phyloP scores from a whole-genome alignment of 2,113 vertebrate species.

The Triplophysa dalaica region DNA sequence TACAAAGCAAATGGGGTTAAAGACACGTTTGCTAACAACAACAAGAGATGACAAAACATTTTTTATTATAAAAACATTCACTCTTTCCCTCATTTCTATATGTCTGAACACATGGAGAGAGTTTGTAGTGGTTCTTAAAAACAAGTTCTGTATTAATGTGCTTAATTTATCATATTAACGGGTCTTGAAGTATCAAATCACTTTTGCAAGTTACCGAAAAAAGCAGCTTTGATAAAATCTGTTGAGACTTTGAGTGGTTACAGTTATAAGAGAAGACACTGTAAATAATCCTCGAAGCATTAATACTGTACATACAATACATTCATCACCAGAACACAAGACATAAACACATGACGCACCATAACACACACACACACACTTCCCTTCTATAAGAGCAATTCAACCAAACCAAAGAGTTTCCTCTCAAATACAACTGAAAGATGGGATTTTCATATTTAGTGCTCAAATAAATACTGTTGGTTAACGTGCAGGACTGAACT shows the following conservation, averaged over 20 bases:
- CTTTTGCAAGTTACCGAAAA: too few species aligned
- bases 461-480: too few species aligned
- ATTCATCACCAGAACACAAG: neutral
- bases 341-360: neutral
- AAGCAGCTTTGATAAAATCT: too few species aligned
- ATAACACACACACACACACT: neutral
- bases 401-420: neutral
- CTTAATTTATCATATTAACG: too few species aligned
- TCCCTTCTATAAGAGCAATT: too few species aligned
- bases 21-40: neutral
- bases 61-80: neutral
- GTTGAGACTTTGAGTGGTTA: neutral
- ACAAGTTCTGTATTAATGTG: too few species aligned
- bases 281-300: neutral
- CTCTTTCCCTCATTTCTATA: neutral
- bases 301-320: neutral
- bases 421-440: neutral
- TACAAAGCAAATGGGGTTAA: neutral
- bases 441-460: too few species aligned
- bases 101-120: too few species aligned
- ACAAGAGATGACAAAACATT: neutral
- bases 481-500: too few species aligned
- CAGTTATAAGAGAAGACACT: neutral
- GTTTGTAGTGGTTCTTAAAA: too few species aligned
- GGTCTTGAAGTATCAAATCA: too few species aligned